Conservation (phyloP, 2,113 vertebrate species). For the Phylloscopus trochilus region DNA sequence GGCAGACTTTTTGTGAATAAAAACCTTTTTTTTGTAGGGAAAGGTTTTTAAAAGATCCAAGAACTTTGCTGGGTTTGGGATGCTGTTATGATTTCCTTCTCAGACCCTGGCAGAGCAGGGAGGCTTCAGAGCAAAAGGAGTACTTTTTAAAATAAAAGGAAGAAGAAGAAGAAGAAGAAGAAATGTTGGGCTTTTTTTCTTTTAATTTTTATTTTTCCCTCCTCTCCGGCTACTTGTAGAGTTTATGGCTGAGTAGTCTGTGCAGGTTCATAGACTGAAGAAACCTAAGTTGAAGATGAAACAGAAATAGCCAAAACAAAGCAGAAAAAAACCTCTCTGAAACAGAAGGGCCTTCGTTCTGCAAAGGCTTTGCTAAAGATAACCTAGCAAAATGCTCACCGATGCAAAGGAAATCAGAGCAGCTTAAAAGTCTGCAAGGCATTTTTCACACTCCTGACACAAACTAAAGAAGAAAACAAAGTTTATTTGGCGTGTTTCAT, state of each 20-base stretch:
- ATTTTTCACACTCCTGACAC: conserved; percentile 61
- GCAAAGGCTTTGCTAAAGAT: conserved; percentile 39
- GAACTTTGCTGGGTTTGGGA: conserved; percentile 43
- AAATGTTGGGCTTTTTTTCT: not conserved
- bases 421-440: conserved; percentile 53
- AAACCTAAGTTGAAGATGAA: conserved; percentile 53
- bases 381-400: conserved; percentile 29
- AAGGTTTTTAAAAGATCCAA: conserved; percentile 62
- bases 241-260: conserved; percentile 76
- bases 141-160: conserved; percentile 33
- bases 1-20: conserved; percentile 57
- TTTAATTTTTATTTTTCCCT: conserved; percentile 14
- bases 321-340: not conserved
- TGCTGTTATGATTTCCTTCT: conserved; percentile 44
- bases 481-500: conserved; percentile 84
- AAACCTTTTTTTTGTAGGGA: conserved; percentile 51
- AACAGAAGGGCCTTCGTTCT: conserved; percentile 22
- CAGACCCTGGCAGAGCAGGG: not conserved
- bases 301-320: conserved; percentile 60
- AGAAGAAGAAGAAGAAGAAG: not conserved
- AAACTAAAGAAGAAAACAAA: conserved; percentile 55
- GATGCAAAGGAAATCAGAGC: conserved; percentile 36
- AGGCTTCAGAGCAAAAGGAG: conserved; percentile 16
- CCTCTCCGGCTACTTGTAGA: conserved; percentile 66
- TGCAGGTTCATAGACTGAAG: conserved; percentile 85